Conservation (phyloP, 2,888 invertebrate genomes). For the Agriopis leucophaearia region DNA sequence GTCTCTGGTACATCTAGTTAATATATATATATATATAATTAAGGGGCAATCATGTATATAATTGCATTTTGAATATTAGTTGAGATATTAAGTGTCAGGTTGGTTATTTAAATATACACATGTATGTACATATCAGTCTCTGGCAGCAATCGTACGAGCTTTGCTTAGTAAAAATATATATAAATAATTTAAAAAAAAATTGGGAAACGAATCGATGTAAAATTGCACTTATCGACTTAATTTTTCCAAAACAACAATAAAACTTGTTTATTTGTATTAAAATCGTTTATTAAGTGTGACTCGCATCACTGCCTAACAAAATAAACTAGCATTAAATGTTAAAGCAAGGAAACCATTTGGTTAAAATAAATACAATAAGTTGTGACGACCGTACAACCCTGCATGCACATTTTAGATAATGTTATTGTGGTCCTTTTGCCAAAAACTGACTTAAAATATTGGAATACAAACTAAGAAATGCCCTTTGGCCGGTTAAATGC, state of each 20-base stretch:
- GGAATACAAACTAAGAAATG: constrained; percentile 22
- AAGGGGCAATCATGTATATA: too few species aligned
- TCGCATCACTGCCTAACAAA: constrained; percentile 65
- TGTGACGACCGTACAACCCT: constrained; percentile 43
- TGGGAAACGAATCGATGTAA: too few species aligned
- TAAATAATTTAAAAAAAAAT: too few species aligned
- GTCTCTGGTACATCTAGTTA: too few species aligned
- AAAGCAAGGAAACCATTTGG: constrained; percentile 64
- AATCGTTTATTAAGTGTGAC: constrained; percentile 65
- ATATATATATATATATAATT: too few species aligned
- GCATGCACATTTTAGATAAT: constrained; percentile 27
- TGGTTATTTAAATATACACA: too few species aligned
- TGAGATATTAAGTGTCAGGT: too few species aligned
- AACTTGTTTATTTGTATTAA: constrained; percentile 54
- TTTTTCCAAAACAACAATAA: constrained; percentile 27
- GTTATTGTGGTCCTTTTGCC: constrained; percentile 5
- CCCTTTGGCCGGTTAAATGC: constrained; percentile 27
- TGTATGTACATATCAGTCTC: too few species aligned
- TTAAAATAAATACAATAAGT: constrained; percentile 61
- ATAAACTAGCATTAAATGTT: constrained; percentile 69
- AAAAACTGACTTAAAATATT: constrained; percentile 32
- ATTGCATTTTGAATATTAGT: too few species aligned
- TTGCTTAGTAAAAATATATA: too few species aligned
- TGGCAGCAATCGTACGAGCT: too few species aligned
- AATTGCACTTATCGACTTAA: too few species aligned